Evolutionary conservation across 2,888 invertebrate genomes (phyloP), one percentile per base, ranked within the genome.

Genomic region (Thalpophila matura): DNA sequence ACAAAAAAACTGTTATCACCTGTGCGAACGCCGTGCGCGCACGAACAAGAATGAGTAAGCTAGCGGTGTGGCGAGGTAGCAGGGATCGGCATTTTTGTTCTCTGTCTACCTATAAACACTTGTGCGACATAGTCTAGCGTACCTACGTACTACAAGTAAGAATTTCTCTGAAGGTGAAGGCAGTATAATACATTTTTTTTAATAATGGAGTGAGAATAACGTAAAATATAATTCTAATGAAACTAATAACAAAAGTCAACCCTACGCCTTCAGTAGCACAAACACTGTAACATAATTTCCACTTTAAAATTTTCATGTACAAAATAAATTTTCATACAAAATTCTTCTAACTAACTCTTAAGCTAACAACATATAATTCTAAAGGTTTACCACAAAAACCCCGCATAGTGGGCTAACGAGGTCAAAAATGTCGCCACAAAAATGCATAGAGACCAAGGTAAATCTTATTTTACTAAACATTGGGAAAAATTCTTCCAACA

Each of bases 381-480:
- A 29, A 57, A 29, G 57, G 26, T 38, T 51, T 35, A 12, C 38
- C 29, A 49, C 71, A 57, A 47, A 55, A 63, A 46, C 20, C 56
- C n/a, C 38, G 16, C 57, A 38, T 24, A 57, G 12, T 57, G 9
- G 14, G 1, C 24, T 70, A 71, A 68, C 68, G 71, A 68, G n/a
- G 47, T 37, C 33, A 51, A 72, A 59, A 60, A 51, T 46, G 16
- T 54, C 60, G 68, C 72, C 71, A 63, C 79, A 79, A 72, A 79
- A 84, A 79, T 77, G 74, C 68, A 66, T 53, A 49, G 27, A 60
- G 55, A 40, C 47, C 33, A 53, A 60, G 60, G 51, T 79, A 75
- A 83, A 83, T 85, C 79, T 80, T 69, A 80, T 84, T 85, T 81
- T 75, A 76, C 43, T 74, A 78, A 82, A 79, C 76, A 77, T 75